Percentiles rank a stretch among this genome's conserved stretches.
Conservation (phyloP, 2,888 invertebrate genomes). For the Ariolimax columbianus region DNA sequence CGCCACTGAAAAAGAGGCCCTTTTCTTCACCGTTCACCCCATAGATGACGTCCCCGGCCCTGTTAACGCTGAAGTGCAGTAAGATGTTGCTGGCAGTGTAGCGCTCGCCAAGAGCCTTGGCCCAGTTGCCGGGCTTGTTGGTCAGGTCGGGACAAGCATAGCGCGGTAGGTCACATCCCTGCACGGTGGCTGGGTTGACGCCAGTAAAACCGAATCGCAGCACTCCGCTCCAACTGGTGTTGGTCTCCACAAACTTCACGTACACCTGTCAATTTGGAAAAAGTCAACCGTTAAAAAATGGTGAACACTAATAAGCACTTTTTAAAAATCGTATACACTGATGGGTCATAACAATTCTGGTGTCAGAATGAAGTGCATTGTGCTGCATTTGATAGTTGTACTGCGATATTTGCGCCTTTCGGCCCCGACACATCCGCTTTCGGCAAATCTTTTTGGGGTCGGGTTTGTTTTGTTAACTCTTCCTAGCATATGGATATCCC, state of each 20-base stretch:
- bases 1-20: constrained; percentile 88
- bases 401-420: no score
- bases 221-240: constrained; percentile 95
- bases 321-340: no score
- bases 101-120: constrained; percentile 93
- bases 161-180: constrained; percentile 81
- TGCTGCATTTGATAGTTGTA: no score
- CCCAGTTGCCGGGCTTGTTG: constrained; percentile 98
- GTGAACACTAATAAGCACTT: no score
- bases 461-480: no score
- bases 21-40: constrained; percentile 97
- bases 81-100: constrained; percentile 88
- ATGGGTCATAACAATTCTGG: no score
- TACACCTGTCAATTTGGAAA: constrained; percentile 80
- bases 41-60: constrained; percentile 95
- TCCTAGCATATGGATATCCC: no score
- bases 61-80: constrained; percentile 89
- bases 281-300: no score
- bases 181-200: constrained; percentile 85
- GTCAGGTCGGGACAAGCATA: constrained; percentile 99
- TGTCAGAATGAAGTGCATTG: no score
- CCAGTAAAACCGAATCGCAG: constrained; percentile 96
- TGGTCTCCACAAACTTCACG: constrained; percentile 91
- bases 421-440: no score
- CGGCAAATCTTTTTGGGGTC: no score